These are phyloP conservation scores for Fistularia commersonii DNA, from an alignment of 2,797 vertebrate species.

Conservation along the genomic window DNA sequence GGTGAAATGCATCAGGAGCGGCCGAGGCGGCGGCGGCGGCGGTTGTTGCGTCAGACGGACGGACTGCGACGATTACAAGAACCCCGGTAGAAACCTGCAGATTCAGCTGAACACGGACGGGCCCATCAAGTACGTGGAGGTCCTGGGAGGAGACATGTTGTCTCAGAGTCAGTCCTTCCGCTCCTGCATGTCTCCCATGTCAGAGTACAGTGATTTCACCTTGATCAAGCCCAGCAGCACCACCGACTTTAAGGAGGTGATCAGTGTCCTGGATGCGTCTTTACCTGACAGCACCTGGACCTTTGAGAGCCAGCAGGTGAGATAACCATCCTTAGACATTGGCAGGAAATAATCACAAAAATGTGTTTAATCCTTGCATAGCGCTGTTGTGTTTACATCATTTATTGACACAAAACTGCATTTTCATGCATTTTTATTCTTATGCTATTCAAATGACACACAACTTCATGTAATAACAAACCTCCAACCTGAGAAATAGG, in stretches of 20 bases:
- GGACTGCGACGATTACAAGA: conserved; percentile 61
- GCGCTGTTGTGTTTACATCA: no score
- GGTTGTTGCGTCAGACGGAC: conserved; percentile 55
- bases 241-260: conserved; percentile 67
- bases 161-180: conserved; percentile 77
- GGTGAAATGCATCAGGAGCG: conserved; percentile 63
- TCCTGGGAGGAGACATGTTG: conserved; percentile 73
- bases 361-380: no score
- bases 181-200: conserved; percentile 75
- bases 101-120: conserved; percentile 72
- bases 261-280: conserved; percentile 64
- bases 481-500: no score
- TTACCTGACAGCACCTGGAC: conserved; percentile 69
- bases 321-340: conserved; percentile 42
- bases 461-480: no score
- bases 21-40: conserved; percentile 41
- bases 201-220: conserved; percentile 77
- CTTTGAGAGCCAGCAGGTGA: conserved; percentile 74
- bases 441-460: no score
- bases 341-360: conserved; percentile 60
- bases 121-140: conserved; percentile 74
- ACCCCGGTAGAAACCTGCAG: conserved; percentile 71
- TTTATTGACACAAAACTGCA: no score
- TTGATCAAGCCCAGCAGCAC: conserved; percentile 74
- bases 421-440: no score